Evolutionary conservation across 2,113 vertebrate genomes (phyloP).

Genomic region (Paramisgurnus dabryanus): DNA sequence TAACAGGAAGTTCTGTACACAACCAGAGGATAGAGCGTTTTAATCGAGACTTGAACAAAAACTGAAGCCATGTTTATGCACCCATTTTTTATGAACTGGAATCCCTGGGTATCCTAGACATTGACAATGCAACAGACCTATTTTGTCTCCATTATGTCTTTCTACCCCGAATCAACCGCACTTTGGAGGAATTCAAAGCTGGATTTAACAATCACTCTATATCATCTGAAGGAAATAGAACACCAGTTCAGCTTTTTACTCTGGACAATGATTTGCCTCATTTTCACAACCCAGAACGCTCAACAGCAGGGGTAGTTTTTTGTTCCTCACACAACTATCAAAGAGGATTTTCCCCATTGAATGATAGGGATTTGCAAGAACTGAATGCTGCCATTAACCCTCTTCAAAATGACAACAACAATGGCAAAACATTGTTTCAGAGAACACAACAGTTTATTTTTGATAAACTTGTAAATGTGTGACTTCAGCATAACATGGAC

Average conservation of each 20-base stretch:
- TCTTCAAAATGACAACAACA: constrained; percentile 35
- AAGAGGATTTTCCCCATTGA: constrained; percentile 22
- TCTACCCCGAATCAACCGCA: constrained; percentile 28
- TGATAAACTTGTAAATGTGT: too few species aligned
- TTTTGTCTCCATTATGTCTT: constrained; percentile 47
- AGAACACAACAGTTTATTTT: not conserved
- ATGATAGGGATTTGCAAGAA: constrained; percentile 36
- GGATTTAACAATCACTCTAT: constrained; percentile 41
- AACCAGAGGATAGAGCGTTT: not conserved
- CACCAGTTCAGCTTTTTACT: constrained; percentile 42
- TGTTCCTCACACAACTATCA: constrained; percentile 4
- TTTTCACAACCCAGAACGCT: constrained; percentile 29
- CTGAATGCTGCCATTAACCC: not conserved
- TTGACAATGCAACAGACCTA: constrained; percentile 28
- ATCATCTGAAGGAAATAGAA: constrained; percentile 40
- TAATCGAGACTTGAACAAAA: constrained; percentile 21
- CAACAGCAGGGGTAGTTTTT: not conserved
- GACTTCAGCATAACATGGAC: not conserved
- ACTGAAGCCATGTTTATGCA: constrained; percentile 27
- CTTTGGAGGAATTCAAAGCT: constrained; percentile 35
- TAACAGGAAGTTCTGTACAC: constrained; percentile 36
- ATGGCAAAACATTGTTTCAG: constrained; percentile 34
- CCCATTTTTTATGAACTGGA: constrained; percentile 31
- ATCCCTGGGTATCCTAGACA: constrained; percentile 5
- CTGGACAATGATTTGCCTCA: constrained; percentile 23